A percentile compares a stretch with the other conserved stretches of the same genome.
Evolutionary conservation across 2,113 vertebrate genomes (phyloP).

Genomic region (Mastomys natalensis): DNA sequence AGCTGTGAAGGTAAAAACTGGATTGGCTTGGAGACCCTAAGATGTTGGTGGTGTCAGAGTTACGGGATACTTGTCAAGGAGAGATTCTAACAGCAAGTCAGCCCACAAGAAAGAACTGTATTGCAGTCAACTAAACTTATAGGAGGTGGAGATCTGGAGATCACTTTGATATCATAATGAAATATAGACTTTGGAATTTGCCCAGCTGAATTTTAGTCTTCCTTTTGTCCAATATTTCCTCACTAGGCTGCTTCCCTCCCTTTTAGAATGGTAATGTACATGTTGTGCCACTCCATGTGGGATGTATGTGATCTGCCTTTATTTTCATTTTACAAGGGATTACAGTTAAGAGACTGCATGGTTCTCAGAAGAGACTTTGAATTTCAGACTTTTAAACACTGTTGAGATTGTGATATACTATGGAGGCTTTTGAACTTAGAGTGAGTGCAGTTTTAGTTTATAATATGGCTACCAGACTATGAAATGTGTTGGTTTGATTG

Average conservation of each 20-base stretch:
- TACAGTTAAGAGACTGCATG: background rate
- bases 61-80: background rate
- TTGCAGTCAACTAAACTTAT: background rate
- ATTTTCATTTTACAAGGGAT: background rate
- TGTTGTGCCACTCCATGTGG: background rate
- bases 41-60: background rate
- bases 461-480: background rate
- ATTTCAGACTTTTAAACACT: background rate
- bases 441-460: background rate
- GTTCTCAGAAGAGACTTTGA: background rate
- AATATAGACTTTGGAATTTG: background rate
- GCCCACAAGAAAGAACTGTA: background rate
- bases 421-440: background rate
- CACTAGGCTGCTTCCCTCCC: background rate
- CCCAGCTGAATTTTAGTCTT: background rate
- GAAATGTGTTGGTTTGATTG: background rate
- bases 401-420: background rate
- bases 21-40: background rate
- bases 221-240: background rate
- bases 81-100: background rate
- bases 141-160: background rate
- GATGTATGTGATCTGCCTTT: background rate
- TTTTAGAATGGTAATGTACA: background rate
- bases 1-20: background rate
- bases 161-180: background rate